Evolutionary conservation across 1,140 invertebrate species (phyloP), one percentile per base, ranked within the genome.

Genomic region (Drosophila lowei): DNA sequence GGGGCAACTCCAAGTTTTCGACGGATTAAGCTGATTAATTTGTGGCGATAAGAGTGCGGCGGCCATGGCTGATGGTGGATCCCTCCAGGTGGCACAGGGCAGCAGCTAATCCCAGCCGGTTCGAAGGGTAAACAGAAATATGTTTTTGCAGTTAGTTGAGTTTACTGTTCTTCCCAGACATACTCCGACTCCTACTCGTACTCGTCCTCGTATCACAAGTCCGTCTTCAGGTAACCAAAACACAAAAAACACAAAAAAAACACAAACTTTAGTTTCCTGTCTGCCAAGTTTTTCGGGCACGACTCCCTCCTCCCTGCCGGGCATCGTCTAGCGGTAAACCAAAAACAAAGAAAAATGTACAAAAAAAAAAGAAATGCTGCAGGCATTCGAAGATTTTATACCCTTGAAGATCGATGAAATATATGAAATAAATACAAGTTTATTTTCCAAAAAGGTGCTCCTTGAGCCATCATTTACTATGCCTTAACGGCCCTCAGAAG

Each of bases 11-110:
- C 58, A 88, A 86, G 73, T 88, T 86, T 81, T 86, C 74, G 84
- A 88, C 83, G 83, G 83, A 86, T 86, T 86, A 86, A 86, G 83
- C 83, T 88, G 83, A 86, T 86, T 86, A 86, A 86, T 86, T 88
- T 88, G 78, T 59, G 66, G 73, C 71, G 81, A 86, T 86, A 86
- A 86, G 84, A 78, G 70, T 78, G 78, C 83, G 78, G 78, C 76
- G 74, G 61, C 74, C 47, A 74, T 79, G 54, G 61, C 52, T 49
- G 34, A 3, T 38, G 34, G 50, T 63, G 52, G 53, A 72, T 48
- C 41, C 25, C 34, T 38, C 34, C 34, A 42, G 6, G 42, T 18
- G 4, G 11, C 11, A 28, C 7, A 23, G 54, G 25, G 56, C 44
- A 8, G 60, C 41, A 46, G 74, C 83, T 86, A 86, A 86, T 86